These are phyloP conservation scores for Boulengeromyrus knoepffleri DNA, from an alignment of 2,113 vertebrate species.

Conservation along the genomic window DNA sequence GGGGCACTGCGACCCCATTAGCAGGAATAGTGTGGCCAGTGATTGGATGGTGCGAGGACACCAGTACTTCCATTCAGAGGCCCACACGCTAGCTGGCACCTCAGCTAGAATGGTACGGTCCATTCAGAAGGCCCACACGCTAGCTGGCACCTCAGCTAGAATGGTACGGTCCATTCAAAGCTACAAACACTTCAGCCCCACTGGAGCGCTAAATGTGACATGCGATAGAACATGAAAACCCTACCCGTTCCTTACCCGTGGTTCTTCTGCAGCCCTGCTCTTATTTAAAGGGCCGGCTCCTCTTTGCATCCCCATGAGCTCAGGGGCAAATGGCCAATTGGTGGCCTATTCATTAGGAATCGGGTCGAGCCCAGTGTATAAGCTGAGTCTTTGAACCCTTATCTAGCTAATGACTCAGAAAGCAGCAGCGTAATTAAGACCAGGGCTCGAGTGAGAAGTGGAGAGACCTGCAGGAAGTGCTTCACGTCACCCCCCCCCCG, in stretches of 20 bases:
- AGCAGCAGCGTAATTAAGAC: background rate
- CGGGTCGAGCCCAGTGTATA: background rate
- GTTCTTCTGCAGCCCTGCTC: background rate
- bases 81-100: background rate
- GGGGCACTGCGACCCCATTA: background rate
- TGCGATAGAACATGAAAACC: background rate
- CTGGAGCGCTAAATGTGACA: background rate
- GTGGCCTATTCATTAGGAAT: background rate
- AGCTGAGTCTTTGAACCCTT: background rate
- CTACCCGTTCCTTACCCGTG: background rate
- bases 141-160: background rate
- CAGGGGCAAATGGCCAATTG: background rate
- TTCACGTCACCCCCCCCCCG: background rate
- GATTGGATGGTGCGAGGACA: background rate
- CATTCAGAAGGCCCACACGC: background rate
- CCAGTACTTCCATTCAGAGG: background rate
- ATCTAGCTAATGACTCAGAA: constrained; percentile 13
- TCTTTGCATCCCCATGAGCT: background rate
- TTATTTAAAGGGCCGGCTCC: background rate
- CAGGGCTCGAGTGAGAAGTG: background rate
- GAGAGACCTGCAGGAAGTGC: background rate
- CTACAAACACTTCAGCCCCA: background rate
- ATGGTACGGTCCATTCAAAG: background rate
- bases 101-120: background rate
- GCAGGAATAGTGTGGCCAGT: background rate